Conservation (phyloP, 2,113 vertebrate genomes). For the Camelus bactrianus region DNA sequence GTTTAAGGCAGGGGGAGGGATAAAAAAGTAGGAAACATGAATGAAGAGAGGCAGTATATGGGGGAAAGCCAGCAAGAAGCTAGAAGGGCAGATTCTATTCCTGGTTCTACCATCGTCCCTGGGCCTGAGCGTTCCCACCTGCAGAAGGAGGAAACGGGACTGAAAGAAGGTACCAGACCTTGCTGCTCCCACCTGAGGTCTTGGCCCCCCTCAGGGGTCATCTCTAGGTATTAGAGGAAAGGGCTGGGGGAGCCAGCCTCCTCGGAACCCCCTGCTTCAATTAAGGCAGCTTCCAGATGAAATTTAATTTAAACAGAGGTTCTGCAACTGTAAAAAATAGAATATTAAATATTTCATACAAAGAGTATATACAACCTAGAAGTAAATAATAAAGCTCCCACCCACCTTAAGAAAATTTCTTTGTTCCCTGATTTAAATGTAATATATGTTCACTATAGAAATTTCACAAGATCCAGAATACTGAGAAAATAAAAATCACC, state of each 20-base stretch:
- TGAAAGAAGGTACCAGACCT: accelerated
- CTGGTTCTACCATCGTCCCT: neutral
- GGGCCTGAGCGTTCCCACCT: neutral
- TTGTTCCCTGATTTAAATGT: neutral
- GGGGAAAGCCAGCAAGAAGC: neutral
- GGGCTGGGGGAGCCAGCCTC: neutral
- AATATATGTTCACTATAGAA: neutral
- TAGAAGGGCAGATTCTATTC: neutral
- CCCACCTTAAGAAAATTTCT: neutral
- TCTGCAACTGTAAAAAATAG: neutral
- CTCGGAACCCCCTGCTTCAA: neutral
- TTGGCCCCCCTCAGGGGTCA: accelerated
- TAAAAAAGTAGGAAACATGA: neutral
- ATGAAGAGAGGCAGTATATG: neutral
- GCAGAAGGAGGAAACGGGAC: neutral
- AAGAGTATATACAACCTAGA: neutral
- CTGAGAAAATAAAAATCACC: neutral
- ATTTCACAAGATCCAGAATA: neutral
- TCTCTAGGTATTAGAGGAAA: neutral
- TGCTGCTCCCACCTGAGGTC: neutral
- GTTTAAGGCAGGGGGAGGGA: too few species aligned
- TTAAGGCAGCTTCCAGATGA: neutral
- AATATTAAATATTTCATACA: neutral
- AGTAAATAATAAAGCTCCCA: neutral
- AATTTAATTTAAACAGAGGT: neutral